These are phyloP conservation scores for Python bivittatus DNA, from an alignment of 2,113 vertebrate species.

Conservation along the genomic window DNA sequence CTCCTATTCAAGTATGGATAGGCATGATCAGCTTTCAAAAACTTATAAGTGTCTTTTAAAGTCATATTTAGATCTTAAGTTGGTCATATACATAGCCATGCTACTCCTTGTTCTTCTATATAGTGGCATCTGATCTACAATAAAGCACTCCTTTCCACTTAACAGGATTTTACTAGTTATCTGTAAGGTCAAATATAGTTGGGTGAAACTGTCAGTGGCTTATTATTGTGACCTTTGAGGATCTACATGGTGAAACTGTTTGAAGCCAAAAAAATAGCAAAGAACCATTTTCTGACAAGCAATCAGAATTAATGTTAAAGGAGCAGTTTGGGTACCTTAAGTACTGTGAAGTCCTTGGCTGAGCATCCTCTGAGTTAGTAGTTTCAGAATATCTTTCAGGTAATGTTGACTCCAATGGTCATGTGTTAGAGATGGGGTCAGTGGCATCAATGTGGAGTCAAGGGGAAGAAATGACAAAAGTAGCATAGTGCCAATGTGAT, in stretches of 20 bases:
- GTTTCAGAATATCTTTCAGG: neutral
- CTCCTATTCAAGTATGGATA: neutral
- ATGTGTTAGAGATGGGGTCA: neutral
- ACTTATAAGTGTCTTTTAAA: neutral
- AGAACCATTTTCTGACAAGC: neutral
- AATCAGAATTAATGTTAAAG: neutral
- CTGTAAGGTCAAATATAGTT: neutral
- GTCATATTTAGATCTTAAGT: neutral
- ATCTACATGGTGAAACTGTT: neutral
- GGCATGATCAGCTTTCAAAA: neutral
- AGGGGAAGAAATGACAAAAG: neutral
- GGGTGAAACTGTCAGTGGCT: neutral
- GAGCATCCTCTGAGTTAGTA: neutral
- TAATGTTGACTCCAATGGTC: neutral
- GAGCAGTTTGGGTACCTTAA: neutral
- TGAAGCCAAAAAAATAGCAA: neutral
- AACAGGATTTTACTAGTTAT: neutral
- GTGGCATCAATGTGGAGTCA: neutral
- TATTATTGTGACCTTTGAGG: neutral
- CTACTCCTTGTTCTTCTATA: neutral
- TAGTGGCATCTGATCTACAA: neutral
- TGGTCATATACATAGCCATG: neutral
- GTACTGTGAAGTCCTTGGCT: neutral
- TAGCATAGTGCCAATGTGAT: neutral
- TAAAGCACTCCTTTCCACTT: neutral